A percentile compares a stretch with the other conserved stretches of the same genome.
These are phyloP conservation scores for Spodoptera picta DNA, from an alignment of 2,888 invertebrate genomes.

Conservation along the genomic window DNA sequence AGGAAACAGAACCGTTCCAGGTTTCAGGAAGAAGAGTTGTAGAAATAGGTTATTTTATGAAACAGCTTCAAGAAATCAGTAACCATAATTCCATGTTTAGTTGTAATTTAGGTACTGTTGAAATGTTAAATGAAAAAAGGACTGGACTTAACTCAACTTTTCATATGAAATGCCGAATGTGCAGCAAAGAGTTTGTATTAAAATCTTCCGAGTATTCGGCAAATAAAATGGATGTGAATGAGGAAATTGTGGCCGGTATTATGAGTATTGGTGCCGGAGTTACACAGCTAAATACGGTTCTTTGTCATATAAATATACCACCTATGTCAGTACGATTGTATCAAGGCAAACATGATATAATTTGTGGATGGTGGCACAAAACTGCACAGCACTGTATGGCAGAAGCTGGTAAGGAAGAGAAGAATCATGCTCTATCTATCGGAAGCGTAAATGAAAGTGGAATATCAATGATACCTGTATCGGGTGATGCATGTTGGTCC, in stretches of 20 bases:
- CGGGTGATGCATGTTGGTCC: not conserved
- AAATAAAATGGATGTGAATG: conserved; percentile 1
- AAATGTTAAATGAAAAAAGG: no score
- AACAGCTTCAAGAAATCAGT: no score
- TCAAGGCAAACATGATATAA: not conserved
- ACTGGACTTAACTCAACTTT: no score
- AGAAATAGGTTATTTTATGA: no score
- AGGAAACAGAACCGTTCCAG: no score
- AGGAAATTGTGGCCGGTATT: not conserved
- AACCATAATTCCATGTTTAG: no score
- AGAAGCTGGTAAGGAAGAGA: not conserved
- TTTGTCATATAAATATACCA: not conserved
- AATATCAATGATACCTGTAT: not conserved
- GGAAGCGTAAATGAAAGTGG: not conserved
- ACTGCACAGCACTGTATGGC: not conserved
- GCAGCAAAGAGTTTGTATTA: no score
- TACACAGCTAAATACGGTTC: not conserved
- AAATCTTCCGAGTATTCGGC: no score
- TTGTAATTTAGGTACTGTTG: no score
- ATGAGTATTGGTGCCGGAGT: conserved; percentile 1
- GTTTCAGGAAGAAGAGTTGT: no score
- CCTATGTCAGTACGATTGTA: not conserved
- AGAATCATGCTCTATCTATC: not conserved
- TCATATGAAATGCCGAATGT: no score
- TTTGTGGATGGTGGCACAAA: not conserved